These are phyloP conservation scores for Silurus aristotelis DNA, from an alignment of 2,797 vertebrate species.

Conservation along the genomic window DNA sequence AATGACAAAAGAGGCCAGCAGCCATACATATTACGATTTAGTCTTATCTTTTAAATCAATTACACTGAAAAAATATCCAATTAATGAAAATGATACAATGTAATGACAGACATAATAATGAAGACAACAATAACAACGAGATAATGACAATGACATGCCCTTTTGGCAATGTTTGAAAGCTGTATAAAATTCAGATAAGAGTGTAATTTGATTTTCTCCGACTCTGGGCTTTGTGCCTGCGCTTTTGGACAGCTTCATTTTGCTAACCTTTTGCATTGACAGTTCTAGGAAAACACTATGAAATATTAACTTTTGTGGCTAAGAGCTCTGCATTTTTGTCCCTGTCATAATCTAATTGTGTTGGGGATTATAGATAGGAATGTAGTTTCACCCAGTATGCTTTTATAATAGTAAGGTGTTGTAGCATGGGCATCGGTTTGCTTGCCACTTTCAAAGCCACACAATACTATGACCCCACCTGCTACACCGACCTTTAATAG, in stretches of 20 bases:
- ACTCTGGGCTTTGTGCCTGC: constrained; percentile 24
- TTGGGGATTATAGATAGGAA: constrained; percentile 5
- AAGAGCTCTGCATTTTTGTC: constrained; percentile 19
- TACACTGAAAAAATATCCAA: constrained; percentile 5
- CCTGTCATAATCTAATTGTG: constrained; percentile 29
- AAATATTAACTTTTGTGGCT: constrained; percentile 47
- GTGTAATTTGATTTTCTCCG: constrained; percentile 33
- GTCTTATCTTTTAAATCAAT: background rate
- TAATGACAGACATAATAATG: constrained; percentile 20
- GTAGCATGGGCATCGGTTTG: background rate
- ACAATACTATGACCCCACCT: background rate
- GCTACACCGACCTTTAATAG: background rate
- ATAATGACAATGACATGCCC: constrained; percentile 33
- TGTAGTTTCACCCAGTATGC: constrained; percentile 36
- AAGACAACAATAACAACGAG: constrained; percentile 24
- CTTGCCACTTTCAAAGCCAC: background rate
- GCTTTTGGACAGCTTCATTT: constrained; percentile 36
- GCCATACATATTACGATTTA: background rate
- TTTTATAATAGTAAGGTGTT: background rate
- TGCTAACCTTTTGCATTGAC: constrained; percentile 37
- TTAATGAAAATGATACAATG: constrained; percentile 8
- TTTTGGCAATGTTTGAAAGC: constrained; percentile 21
- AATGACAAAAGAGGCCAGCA: background rate
- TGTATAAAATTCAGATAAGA: constrained; percentile 14
- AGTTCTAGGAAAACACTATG: constrained; percentile 44